Evolutionary conservation across 2,113 vertebrate species (phyloP).

Genomic region (Dolichallabes microphthalmus): DNA sequence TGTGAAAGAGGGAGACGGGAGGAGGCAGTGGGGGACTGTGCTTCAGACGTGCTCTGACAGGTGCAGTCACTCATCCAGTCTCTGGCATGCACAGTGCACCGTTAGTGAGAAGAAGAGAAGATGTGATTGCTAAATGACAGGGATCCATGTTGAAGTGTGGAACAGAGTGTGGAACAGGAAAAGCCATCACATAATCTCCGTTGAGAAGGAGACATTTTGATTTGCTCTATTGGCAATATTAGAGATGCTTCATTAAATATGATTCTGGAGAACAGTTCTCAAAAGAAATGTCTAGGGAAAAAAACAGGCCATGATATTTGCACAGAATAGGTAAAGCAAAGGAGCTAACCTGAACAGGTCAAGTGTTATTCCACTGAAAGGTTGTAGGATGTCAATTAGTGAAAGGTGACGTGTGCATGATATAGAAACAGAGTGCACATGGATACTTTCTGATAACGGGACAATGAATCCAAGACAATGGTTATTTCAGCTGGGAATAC

Average conservation of each 20-base stretch:
- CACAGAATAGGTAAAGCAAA: not conserved
- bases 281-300: not conserved
- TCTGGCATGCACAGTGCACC: slow-evolving; percentile 25
- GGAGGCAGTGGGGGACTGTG: slow-evolving; percentile 17
- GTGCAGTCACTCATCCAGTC: slow-evolving; percentile 41
- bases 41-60: slow-evolving; percentile 48
- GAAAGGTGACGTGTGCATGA: not conserved
- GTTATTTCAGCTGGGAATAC: slow-evolving; percentile 31
- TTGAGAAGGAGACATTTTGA: not conserved
- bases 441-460: not conserved
- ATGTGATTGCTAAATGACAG: slow-evolving; percentile 40
- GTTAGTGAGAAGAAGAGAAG: not conserved
- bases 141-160: slow-evolving; percentile 25
- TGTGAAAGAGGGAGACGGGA: not conserved
- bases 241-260: not conserved
- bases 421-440: not conserved
- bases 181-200: not conserved
- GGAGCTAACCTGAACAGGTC: slow-evolving; percentile 21
- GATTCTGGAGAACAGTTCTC: not conserved
- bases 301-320: not conserved
- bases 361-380: not conserved
- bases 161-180: not conserved
- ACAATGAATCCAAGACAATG: slow-evolving; percentile 7
- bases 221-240: not conserved
- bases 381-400: not conserved